Evolutionary conservation across 2,797 vertebrate species (phyloP), one percentile per base, ranked within the genome.

Genomic region (Crenuchus spilurus): DNA sequence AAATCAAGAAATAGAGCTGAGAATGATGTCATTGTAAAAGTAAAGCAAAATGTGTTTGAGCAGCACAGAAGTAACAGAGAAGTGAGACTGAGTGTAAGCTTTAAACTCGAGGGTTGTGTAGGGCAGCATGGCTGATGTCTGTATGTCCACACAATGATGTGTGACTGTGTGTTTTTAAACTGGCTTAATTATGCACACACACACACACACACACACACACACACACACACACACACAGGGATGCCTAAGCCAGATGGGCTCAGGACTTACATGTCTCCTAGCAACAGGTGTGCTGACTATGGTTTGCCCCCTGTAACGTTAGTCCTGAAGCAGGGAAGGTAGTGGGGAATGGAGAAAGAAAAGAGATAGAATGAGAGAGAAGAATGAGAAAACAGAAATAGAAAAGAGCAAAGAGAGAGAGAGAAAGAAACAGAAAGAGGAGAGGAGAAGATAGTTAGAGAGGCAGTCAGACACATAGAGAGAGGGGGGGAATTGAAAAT

Each of bases 251-350:
- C 90, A 91, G 92, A 91, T 90, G 90, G 91, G 90, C 90, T 92
- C 92, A 89, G 85, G 91, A 92, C 89, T 94, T 94, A 86, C 66
- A 87, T 84, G 89, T 94, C 87, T 94, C 94, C 90, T 94, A 93
- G 93, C 91, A 94, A 95, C 93, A 93, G 88, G 90, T 92, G 90
- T 80, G 87, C 86, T 74, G 88, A 91, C 90, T 93, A 90, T 87
- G 87, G 87, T 87, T 87, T 89, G 84, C 84, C 68, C 74, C 35
- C 55, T 66, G 66, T 78, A 52, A 80, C 64, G 30, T 75, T 71
- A 71, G 67, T 64, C 52, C 71, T 68, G 13, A 52, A 60, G 71
- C 69, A 48, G 18, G 72, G 30, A 70, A 28, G 8, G 13, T 37
- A 35, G 67, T 24, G 67, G 8, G 20, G 13, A 16, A 33, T 60